phyloP scores from a whole-genome alignment of 2,888 invertebrate species.

The Perizoma affinitatum region DNA sequence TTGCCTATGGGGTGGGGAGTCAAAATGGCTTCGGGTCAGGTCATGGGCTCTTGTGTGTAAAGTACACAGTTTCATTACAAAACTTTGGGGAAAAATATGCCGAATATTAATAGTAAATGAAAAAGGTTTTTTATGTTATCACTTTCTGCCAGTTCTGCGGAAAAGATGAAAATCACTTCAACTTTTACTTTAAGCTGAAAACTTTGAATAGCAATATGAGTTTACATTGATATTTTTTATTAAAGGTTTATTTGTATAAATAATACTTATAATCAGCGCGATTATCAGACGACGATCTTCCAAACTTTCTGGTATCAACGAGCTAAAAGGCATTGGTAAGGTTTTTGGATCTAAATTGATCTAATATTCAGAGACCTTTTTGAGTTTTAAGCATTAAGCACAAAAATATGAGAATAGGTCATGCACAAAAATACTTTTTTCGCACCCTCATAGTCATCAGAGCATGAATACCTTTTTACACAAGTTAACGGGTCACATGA shows the following conservation, averaged over 20 bases:
- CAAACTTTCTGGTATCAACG: no score
- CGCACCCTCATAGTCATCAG: slow-evolving; percentile 2
- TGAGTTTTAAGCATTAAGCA: no score
- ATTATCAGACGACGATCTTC: no score
- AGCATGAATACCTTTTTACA: slow-evolving; percentile 33
- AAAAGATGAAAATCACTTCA: slow-evolving; percentile 18
- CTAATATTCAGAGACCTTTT: no score
- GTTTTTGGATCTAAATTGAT: no score
- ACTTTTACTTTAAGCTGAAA: slow-evolving; percentile 6
- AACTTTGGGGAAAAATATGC: slow-evolving; percentile 28
- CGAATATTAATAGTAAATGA: slow-evolving; percentile 24
- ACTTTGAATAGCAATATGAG: not conserved
- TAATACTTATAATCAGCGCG: no score
- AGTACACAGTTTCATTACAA: slow-evolving; percentile 32
- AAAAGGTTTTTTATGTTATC: slow-evolving; percentile 29
- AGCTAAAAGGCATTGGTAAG: no score
- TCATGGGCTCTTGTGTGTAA: slow-evolving; percentile 27
- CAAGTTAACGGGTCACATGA: slow-evolving; percentile 44
- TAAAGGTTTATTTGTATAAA: not conserved
- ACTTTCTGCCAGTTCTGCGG: slow-evolving; percentile 10
- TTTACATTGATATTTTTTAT: slow-evolving; percentile 8
- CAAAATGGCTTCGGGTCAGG: slow-evolving; percentile 32
- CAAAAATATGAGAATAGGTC: no score
- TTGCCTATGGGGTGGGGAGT: slow-evolving; percentile 35
- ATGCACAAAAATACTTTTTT: not conserved